Evolutionary conservation across 1,140 invertebrate species (phyloP), one percentile per base, ranked within the genome.

Genomic region (Drosophila hydei): DNA sequence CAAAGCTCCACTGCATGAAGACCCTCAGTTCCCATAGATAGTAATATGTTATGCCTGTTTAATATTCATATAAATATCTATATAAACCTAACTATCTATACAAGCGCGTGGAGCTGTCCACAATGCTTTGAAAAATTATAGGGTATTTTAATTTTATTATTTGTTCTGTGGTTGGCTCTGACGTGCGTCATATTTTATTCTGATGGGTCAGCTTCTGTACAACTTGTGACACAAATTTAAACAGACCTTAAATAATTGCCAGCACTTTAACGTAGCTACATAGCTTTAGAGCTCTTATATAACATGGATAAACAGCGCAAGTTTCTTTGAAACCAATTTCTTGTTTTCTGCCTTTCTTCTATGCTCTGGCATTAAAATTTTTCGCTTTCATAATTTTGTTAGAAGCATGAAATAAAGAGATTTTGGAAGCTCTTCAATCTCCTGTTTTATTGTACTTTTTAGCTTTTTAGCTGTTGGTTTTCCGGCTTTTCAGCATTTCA

Each of bases 121-220:
- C n/a, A n/a, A n/a, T n/a, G n/a, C n/a, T n/a, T n/a, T n/a, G n/a
- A n/a, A n/a, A n/a, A n/a, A n/a, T n/a, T n/a, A n/a, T n/a, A n/a
- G n/a, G n/a, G n/a, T n/a, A n/a, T n/a, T n/a, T n/a, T n/a, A n/a
- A n/a, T n/a, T n/a, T n/a, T n/a, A n/a, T n/a, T n/a, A n/a, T n/a
- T n/a, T n/a, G n/a, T n/a, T n/a, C n/a, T 55, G 33, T 33, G 45
- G 55, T 27, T 19, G 9, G 48, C 11, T 27, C 21, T 21, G 6
- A 45, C 25, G 33, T 51, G 2, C 27, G 36, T 45, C 6, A 61
- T 45, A 23, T 51, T 19, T 45, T 14, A 14, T 60, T 48, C 12
- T 16, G 8, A 25, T 18, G 25, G 65, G 40, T 55, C 67, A 63
- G 30, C n/a, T n/a, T n/a, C n/a, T n/a, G n/a, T n/a, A n/a, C n/a